phyloP scores from a whole-genome alignment of 2,888 invertebrate genomes.

The Uropetala carovei region DNA sequence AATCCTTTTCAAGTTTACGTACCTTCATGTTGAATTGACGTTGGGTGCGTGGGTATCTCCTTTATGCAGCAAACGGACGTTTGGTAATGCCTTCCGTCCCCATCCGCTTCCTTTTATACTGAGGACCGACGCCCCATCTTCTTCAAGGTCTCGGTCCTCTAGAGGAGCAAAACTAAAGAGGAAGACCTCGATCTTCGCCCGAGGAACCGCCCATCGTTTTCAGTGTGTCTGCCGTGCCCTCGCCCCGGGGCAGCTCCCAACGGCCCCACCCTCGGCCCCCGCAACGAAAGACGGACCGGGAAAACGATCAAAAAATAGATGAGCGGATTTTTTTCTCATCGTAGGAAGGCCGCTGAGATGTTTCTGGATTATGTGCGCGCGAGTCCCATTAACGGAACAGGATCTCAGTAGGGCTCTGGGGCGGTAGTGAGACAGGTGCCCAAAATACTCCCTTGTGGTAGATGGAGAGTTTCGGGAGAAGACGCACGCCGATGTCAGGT shows the following conservation, averaged over 20 bases:
- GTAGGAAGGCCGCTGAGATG: conserved; percentile 40
- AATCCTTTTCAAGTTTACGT: not conserved
- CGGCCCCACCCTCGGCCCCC: not conserved
- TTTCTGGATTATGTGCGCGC: not conserved
- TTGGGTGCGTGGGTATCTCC: conserved; percentile 54
- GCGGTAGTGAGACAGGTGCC: not conserved
- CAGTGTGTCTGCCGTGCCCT: not conserved
- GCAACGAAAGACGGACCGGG: too few species aligned
- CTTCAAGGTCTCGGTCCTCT: not conserved
- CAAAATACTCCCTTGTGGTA: too few species aligned
- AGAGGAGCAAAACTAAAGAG: not conserved
- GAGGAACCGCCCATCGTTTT: conserved; percentile 37
- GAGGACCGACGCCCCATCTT: conserved; percentile 40
- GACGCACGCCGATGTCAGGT: too few species aligned
- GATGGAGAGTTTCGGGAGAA: too few species aligned
- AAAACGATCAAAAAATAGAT: not conserved
- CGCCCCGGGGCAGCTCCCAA: conserved; percentile 36
- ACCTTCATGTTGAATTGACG: conserved; percentile 52
- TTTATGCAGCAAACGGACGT: conserved; percentile 21
- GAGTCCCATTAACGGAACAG: conserved; percentile 37
- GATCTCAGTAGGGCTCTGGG: not conserved
- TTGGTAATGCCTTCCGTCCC: not conserved
- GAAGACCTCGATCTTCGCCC: not conserved
- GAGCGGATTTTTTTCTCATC: not conserved
- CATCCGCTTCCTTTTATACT: conserved; percentile 27